A percentile compares a stretch with the other conserved stretches of the same genome.
Conservation (phyloP, 2,797 vertebrate species). For the Selene dorsalis region DNA sequence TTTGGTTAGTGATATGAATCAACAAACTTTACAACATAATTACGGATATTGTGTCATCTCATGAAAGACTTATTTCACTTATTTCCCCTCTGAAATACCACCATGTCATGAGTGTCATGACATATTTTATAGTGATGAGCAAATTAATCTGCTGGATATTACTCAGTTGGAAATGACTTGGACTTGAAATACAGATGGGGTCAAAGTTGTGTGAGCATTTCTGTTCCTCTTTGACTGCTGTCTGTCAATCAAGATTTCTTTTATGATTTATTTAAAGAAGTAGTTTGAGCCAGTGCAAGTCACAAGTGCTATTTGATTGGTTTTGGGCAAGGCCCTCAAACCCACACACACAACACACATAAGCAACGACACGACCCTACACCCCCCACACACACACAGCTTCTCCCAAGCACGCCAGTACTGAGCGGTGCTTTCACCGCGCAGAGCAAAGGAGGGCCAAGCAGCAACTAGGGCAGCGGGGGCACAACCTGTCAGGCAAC, state of each 20-base stretch:
- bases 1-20: constrained; percentile 17
- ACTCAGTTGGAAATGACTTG: constrained; percentile 10
- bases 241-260: constrained; percentile 33
- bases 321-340: constrained; percentile 47
- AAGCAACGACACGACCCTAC: constrained; percentile 46
- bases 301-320: constrained; percentile 40
- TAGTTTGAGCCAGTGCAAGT: constrained; percentile 37
- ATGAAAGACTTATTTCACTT: constrained; percentile 9
- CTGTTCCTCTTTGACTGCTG: background rate
- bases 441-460: constrained; percentile 72
- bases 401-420: constrained; percentile 69
- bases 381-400: constrained; percentile 54
- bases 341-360: constrained; percentile 56
- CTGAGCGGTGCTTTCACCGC: constrained; percentile 66
- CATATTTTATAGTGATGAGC: constrained; percentile 17
- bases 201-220: constrained; percentile 11
- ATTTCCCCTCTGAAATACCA: constrained; percentile 16
- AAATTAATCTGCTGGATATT: constrained; percentile 16
- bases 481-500: constrained; percentile 80
- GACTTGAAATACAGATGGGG: constrained; percentile 15
- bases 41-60: constrained; percentile 10
- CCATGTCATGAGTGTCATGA: constrained; percentile 9
- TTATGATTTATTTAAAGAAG: constrained; percentile 30
- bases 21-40: constrained; percentile 17
- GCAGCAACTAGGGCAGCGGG: constrained; percentile 76